Percentiles rank a stretch among this genome's conserved stretches.
Evolutionary conservation across 2,888 invertebrate genomes (phyloP).

Genomic region (Torymus auratus): DNA sequence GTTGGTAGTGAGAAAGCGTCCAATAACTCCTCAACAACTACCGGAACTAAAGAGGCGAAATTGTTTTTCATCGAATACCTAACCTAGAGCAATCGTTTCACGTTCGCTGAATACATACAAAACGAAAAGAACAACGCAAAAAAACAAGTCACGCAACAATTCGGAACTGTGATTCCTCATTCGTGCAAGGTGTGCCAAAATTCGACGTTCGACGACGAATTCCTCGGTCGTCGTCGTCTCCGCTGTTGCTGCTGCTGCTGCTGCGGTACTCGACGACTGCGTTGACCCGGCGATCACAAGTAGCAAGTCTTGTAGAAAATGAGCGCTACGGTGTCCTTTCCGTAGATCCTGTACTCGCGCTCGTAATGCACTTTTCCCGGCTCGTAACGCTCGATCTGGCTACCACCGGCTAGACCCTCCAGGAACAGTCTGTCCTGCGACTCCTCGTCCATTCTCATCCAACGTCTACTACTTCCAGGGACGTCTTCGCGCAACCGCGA

Average conservation of each 20-base stretch:
- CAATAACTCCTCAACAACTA: constrained; percentile 24
- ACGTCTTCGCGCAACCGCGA: neutral
- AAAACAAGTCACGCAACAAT: neutral
- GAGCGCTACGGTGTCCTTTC: constrained; percentile 75
- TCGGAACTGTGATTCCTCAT: too few relatives aligned
- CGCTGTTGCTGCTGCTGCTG: too few relatives aligned
- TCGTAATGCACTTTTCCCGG: constrained; percentile 75
- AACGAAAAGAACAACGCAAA: neutral
- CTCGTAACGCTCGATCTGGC: constrained; percentile 63
- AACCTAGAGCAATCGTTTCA: too few relatives aligned
- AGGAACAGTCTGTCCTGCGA: constrained; percentile 14
- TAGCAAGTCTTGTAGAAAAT: constrained; percentile 76
- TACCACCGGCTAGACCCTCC: constrained; percentile 41
- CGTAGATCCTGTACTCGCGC: constrained; percentile 74
- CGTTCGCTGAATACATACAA: constrained; percentile 1
- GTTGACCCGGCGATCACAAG: constrained; percentile 69
- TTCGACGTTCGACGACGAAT: too few relatives aligned
- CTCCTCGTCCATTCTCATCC: constrained; percentile 13
- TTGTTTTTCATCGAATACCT: constrained; percentile 12
- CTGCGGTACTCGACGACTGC: neutral
- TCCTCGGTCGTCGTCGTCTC: too few relatives aligned
- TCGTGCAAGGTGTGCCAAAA: too few relatives aligned
- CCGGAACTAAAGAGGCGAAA: neutral
- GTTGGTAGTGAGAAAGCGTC: constrained; percentile 9
- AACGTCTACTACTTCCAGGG: neutral